Evolutionary conservation across 2,888 invertebrate species (phyloP).

Genomic region (Coenonympha glycerion): DNA sequence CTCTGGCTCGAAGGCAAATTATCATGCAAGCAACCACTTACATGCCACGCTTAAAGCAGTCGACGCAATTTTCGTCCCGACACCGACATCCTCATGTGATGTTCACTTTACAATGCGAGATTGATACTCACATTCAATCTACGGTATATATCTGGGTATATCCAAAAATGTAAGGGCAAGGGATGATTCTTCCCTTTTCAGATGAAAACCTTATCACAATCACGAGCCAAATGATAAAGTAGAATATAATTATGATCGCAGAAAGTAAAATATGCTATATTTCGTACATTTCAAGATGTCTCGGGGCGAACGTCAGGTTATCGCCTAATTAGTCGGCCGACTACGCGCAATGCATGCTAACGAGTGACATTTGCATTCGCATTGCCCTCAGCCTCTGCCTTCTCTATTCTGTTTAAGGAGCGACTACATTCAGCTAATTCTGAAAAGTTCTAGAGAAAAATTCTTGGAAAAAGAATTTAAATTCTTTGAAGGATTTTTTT

Average conservation of each 20-base stretch:
- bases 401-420: conserved; percentile 19
- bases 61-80: too few species aligned
- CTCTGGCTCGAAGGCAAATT: too few species aligned
- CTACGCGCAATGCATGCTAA: conserved; percentile 72
- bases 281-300: conserved; percentile 45
- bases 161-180: too few species aligned
- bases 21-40: too few species aligned
- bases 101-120: too few species aligned
- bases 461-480: too few species aligned
- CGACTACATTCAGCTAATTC: conserved; percentile 17
- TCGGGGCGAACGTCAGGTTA: conserved; percentile 53
- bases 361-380: conserved; percentile 71
- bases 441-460: neutral
- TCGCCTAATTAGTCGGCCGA: conserved; percentile 68
- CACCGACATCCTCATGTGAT: too few species aligned
- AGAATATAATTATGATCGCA: neutral
- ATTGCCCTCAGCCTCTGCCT: conserved; percentile 20
- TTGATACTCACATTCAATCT: too few species aligned
- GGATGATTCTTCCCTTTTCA: neutral
- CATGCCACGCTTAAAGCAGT: too few species aligned
- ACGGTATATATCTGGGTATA: too few species aligned
- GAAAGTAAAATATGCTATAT: conserved; percentile 7
- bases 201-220: neutral
- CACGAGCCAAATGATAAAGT: neutral
- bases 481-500: too few species aligned